Base-by-base conservation (phyloP, 1,140 invertebrate genomes). In the Lasioglossum baleicum region DNA sequence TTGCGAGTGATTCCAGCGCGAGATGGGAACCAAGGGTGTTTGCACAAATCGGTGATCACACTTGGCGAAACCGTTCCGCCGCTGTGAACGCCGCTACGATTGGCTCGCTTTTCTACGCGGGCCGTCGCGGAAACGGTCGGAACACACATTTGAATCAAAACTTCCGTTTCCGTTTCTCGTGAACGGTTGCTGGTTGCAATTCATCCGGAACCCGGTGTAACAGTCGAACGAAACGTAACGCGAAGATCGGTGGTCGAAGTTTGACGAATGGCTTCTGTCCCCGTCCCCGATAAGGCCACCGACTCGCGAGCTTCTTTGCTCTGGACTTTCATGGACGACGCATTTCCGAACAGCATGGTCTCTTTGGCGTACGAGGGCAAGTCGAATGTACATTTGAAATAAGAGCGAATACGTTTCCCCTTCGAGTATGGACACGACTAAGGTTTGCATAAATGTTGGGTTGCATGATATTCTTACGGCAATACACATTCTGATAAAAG, bases 131-230 rank as follows among this genome's bases (percentile, higher is more conserved):
- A 31, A 17, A 71, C 10, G n/a, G n/a, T 7, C 44, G 11, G 51
- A 40, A 69, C 44, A 31, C 15, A 35, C 20, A 31, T 65, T 74
- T 74, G 31, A 64, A 65, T 73, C 26, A 35, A 73, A 48, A 11
- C 31, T 31, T 15, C 20, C 68, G 51, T 17, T 58, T 40, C 10
- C 5, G 2, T 8, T 1, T 8, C 10, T 2, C 35, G 5, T 8
- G 13, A 15, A n/a, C n/a, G 6, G 61, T 75, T 75, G 65, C 65
- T 66, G 65, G 65, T 75, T 35, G 44, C 44, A 61, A 40, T 35
- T 40, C 44, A 26, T 40, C 48, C 72, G 42, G 42, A 44, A 48
- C 44, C 44, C 3, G 20, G 20, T 51, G 44, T 11, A 53, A 40
- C 31, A 8, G 44, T 66, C 44, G 61, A n/a, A 53, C 44, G 51